Conservation (phyloP, 2,113 vertebrate genomes). For the Stigmatopora argus region DNA sequence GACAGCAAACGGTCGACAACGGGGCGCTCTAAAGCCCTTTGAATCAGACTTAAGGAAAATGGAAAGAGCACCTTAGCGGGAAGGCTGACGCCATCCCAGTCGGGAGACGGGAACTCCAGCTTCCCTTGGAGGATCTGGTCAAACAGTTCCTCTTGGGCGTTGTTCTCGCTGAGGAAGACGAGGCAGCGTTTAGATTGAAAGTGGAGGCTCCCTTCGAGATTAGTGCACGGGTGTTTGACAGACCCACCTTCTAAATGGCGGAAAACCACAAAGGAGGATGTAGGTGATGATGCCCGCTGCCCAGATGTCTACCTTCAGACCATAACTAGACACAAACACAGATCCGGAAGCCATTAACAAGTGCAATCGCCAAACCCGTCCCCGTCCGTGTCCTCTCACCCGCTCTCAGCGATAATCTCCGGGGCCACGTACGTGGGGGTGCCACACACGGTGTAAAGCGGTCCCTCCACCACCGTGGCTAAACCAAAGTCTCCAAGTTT, state of each 20-base stretch:
- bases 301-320: slow-evolving; percentile 98
- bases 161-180: slow-evolving; percentile 80
- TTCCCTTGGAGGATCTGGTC: slow-evolving; percentile 94
- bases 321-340: slow-evolving; percentile 74
- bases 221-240: background rate
- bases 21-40: no score
- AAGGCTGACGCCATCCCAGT: slow-evolving; percentile 92
- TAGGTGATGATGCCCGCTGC: slow-evolving; percentile 94
- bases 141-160: slow-evolving; percentile 94
- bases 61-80: slow-evolving; percentile 76
- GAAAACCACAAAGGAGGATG: slow-evolving; percentile 96
- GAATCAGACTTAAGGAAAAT: background rate
- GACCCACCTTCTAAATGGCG: slow-evolving; percentile 85
- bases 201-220: background rate
- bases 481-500: slow-evolving; percentile 95
- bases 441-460: slow-evolving; percentile 90
- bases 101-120: slow-evolving; percentile 93
- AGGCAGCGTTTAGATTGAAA: background rate
- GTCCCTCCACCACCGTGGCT: slow-evolving; percentile 91
- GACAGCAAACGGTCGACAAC: no score
- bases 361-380: background rate
- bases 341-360: background rate
- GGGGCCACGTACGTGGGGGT: slow-evolving; percentile 96
- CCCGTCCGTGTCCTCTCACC: slow-evolving; percentile 68
- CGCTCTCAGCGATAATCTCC: slow-evolving; percentile 96